phyloP scores from a whole-genome alignment of 1,140 invertebrate species.

The Subanguina moxae region DNA sequence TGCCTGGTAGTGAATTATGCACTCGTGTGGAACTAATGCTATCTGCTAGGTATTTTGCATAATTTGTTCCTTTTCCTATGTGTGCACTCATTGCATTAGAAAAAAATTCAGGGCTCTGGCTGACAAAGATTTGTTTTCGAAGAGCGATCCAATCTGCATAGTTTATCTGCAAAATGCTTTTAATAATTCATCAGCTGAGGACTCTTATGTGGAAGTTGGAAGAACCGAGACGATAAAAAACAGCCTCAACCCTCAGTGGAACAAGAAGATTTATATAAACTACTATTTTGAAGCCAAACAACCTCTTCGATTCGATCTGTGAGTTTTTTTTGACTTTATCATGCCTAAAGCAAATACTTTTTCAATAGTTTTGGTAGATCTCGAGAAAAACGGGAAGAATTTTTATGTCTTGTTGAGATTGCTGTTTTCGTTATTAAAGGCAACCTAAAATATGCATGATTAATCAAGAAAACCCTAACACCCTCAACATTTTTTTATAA shows the following conservation, averaged over 20 bases:
- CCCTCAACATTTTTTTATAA: too few relatives aligned
- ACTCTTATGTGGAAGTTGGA: conserved; percentile 59
- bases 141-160: conserved; percentile 51
- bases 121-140: conserved; percentile 50
- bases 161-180: conserved; percentile 30
- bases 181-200: background rate
- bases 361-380: too few relatives aligned
- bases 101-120: conserved; percentile 42
- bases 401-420: too few relatives aligned
- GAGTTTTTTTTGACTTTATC: conserved; percentile 28
- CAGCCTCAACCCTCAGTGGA: conserved; percentile 64
- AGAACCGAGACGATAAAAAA: conserved; percentile 65
- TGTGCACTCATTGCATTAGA: too few relatives aligned
- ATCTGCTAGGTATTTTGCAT: conserved; percentile 21
- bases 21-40: conserved; percentile 22
- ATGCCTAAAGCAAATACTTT: too few relatives aligned
- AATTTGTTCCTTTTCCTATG: too few relatives aligned
- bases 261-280: conserved; percentile 63
- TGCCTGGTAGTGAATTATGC: background rate
- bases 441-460: too few relatives aligned
- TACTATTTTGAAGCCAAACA: conserved; percentile 65
- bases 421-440: too few relatives aligned
- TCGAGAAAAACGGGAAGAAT: too few relatives aligned
- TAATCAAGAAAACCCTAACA: too few relatives aligned
- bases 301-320: conserved; percentile 62